phyloP scores from a whole-genome alignment of 2,113 vertebrate species.

The Tricholaema leucomelas region DNA sequence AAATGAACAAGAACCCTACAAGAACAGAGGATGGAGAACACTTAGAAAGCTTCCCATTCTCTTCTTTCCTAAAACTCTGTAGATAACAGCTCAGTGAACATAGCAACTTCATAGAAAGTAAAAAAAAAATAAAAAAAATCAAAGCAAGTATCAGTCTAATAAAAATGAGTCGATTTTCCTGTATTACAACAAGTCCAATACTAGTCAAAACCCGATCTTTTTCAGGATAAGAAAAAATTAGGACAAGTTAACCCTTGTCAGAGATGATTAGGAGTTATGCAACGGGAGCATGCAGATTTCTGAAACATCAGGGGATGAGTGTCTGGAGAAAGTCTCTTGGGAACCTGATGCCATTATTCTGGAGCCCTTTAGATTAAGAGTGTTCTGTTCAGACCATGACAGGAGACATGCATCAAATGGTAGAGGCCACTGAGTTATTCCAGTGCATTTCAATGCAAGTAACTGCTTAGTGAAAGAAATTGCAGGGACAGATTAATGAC shows the following conservation, averaged over 20 bases:
- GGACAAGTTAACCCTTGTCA: not conserved
- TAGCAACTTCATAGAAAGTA: not conserved
- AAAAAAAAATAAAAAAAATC: not conserved
- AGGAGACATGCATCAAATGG: not conserved
- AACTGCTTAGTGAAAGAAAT: not conserved
- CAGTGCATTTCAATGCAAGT: not conserved
- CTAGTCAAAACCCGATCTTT: not conserved
- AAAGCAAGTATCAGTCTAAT: not conserved
- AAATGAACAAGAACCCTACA: not conserved
- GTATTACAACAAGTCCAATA: not conserved
- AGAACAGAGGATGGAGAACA: not conserved
- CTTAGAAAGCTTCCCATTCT: not conserved
- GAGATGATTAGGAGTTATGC: not conserved
- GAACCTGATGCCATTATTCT: not conserved
- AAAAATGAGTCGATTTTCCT: not conserved
- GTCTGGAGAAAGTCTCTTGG: not conserved
- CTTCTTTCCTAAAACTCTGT: not conserved
- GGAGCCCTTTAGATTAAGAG: fast-evolving
- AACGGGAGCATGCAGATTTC: not conserved
- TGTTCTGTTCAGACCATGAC: not conserved
- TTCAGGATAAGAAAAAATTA: not conserved
- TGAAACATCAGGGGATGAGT: not conserved
- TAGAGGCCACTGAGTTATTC: not conserved
- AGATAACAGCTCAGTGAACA: not conserved
- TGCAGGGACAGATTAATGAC: not conserved